Percentiles rank a stretch among this genome's conserved stretches.
These are phyloP conservation scores for Leptinotarsa defecta DNA, from an alignment of 1,140 invertebrate species.

Conservation along the genomic window DNA sequence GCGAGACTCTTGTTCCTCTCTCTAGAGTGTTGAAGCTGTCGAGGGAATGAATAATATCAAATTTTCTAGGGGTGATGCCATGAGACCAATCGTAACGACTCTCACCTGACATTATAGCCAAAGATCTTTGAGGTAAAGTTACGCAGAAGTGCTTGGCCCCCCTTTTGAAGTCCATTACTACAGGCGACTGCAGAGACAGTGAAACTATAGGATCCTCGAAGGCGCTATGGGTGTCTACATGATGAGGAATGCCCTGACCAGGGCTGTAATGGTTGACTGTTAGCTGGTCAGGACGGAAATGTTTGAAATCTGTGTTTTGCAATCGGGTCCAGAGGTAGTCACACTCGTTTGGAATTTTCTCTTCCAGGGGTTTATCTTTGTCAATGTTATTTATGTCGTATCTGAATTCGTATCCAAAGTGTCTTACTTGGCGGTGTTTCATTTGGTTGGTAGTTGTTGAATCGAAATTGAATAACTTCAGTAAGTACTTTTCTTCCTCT, in stretches of 20 bases:
- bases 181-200: conserved; percentile 82
- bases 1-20: conserved; percentile 74
- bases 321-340: conserved; percentile 69
- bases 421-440: conserved; percentile 87
- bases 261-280: conserved; percentile 91
- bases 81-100: conserved; percentile 80
- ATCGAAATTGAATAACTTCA: conserved; percentile 67
- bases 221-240: conserved; percentile 93
- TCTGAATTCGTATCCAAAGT: conserved; percentile 93
- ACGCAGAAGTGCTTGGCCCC: conserved; percentile 65
- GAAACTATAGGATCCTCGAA: conserved; percentile 90
- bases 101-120: conserved; percentile 84
- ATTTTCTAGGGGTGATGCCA: conserved; percentile 83
- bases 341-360: conserved; percentile 74
- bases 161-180: conserved; percentile 87
- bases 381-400: conserved; percentile 91
- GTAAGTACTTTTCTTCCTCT: conserved; percentile 71
- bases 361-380: conserved; percentile 66
- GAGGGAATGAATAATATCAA: conserved; percentile 70
- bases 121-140: conserved; percentile 74
- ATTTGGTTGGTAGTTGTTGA: conserved; percentile 58
- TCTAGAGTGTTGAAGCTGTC: conserved; percentile 61
- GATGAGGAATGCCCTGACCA: conserved; percentile 93
- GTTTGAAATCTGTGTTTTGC: conserved; percentile 55
- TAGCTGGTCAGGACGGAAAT: conserved; percentile 80